These are phyloP conservation scores for Lepidurus packardi DNA, from an alignment of 1,140 invertebrate genomes.

Conservation along the genomic window DNA sequence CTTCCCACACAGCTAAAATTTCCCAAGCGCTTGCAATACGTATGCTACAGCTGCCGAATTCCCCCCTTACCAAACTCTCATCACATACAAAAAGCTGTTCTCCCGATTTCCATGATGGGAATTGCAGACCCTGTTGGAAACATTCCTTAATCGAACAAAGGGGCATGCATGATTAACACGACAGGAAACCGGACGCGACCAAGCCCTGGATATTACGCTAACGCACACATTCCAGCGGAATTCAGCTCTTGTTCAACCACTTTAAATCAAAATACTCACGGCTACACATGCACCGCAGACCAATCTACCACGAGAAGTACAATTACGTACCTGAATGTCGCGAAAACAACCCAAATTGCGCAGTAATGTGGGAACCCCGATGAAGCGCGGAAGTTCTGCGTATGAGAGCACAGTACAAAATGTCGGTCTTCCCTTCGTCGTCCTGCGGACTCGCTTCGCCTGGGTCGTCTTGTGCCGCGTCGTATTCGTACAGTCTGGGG, in stretches of 20 bases:
- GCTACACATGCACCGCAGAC: neutral
- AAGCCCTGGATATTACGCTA: neutral
- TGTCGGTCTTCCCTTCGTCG: neutral
- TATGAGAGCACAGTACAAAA: constrained; percentile 14
- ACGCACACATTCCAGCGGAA: constrained; percentile 16
- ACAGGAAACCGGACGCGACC: constrained; percentile 4
- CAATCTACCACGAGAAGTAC: neutral
- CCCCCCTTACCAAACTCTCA: neutral
- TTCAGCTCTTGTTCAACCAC: neutral
- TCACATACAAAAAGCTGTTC: neutral
- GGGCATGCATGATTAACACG: neutral
- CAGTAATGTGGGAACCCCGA: neutral
- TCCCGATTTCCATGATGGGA: neutral
- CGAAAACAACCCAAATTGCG: neutral
- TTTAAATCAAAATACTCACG: neutral
- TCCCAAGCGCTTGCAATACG: neutral
- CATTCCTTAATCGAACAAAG: neutral
- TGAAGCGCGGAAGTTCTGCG: constrained; percentile 6
- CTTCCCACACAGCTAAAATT: constrained; percentile 18
- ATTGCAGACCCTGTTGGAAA: neutral
- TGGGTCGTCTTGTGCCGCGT: neutral
- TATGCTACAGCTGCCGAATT: neutral
- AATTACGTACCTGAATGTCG: neutral
- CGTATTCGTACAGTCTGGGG: neutral
- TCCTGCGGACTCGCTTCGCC: neutral